Conservation (phyloP, 64 coral and sea anemone species). For the Platygyra sinensis region DNA sequence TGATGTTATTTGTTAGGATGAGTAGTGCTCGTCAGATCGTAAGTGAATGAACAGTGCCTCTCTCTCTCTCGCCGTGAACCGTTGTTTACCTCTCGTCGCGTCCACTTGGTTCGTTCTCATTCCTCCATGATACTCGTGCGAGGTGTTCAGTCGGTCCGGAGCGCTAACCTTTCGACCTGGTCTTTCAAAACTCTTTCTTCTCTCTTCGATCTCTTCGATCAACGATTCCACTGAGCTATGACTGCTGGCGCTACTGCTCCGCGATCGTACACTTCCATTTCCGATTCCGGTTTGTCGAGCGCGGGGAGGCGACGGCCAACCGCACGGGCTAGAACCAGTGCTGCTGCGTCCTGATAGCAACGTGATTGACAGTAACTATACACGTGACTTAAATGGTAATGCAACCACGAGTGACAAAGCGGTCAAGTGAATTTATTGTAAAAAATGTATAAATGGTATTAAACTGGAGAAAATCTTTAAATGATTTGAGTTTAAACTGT, state of each 20-base stretch:
- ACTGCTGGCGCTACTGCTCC: constrained; percentile 26
- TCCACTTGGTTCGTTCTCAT: background rate
- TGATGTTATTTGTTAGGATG: background rate
- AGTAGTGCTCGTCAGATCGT: background rate
- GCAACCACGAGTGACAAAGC: too few species aligned
- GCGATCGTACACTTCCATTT: constrained; percentile 22
- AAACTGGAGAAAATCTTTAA: too few species aligned
- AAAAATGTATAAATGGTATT: too few species aligned
- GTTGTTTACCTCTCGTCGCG: constrained; percentile 42
- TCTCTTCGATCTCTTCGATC: constrained; percentile 53
- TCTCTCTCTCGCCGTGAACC: background rate
- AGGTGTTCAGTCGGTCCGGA: constrained; percentile 1
- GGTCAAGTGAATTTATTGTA: background rate
- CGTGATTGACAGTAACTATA: constrained; percentile 17
- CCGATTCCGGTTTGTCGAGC: constrained; percentile 28
- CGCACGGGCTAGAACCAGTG: constrained; percentile 25
- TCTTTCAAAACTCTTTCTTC: constrained; percentile 49
- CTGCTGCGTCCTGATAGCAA: constrained; percentile 45
- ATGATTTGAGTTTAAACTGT: too few species aligned
- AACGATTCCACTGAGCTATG: constrained; percentile 50
- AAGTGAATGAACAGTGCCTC: background rate
- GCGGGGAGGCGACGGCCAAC: background rate
- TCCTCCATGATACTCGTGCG: background rate
- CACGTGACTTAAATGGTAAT: constrained; percentile 16
- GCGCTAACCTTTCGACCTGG: constrained; percentile 12